Evolutionary conservation across 2,888 invertebrate genomes (phyloP).

Genomic region (Prenolepis imparis): DNA sequence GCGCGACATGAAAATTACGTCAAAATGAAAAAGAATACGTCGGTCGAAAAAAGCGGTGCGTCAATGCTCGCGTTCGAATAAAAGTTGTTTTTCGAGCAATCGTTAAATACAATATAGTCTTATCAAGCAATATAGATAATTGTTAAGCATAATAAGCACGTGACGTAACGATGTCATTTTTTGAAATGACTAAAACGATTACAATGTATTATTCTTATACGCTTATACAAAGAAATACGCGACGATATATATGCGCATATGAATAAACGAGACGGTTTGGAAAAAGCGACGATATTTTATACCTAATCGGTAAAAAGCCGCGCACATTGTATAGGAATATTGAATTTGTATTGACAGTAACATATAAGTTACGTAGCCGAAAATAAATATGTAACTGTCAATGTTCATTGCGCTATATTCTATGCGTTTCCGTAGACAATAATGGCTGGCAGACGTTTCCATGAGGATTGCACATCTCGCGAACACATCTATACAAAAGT

Average conservation of each 20-base stretch:
- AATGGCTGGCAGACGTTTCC: not conserved
- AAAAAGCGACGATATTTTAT: not conserved
- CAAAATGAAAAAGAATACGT: not conserved
- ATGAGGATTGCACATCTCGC: not conserved
- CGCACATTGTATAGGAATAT: slow-evolving; percentile 36
- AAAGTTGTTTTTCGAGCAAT: slow-evolving; percentile 26
- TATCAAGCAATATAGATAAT: not conserved
- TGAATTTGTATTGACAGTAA: slow-evolving; percentile 66
- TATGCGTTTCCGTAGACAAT: slow-evolving; percentile 8
- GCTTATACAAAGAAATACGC: slow-evolving; percentile 20
- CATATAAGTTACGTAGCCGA: slow-evolving; percentile 26
- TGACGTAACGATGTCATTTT: slow-evolving; percentile 18
- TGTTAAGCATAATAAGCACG: not conserved
- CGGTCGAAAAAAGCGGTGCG: not conserved
- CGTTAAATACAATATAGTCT: slow-evolving; percentile 5
- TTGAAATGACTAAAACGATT: not conserved
- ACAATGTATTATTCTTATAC: not conserved
- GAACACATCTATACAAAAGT: slow-evolving; percentile 9
- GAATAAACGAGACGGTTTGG: slow-evolving; percentile 11
- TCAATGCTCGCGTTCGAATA: slow-evolving; percentile 1
- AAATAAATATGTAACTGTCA: slow-evolving; percentile 69
- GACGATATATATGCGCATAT: slow-evolving; percentile 33
- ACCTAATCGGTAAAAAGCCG: not conserved
- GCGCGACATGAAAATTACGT: not conserved
- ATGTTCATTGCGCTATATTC: not conserved